Evolutionary conservation across 1,140 invertebrate species (phyloP), one percentile per base, ranked within the genome.

Genomic region (Drepana arcuata): DNA sequence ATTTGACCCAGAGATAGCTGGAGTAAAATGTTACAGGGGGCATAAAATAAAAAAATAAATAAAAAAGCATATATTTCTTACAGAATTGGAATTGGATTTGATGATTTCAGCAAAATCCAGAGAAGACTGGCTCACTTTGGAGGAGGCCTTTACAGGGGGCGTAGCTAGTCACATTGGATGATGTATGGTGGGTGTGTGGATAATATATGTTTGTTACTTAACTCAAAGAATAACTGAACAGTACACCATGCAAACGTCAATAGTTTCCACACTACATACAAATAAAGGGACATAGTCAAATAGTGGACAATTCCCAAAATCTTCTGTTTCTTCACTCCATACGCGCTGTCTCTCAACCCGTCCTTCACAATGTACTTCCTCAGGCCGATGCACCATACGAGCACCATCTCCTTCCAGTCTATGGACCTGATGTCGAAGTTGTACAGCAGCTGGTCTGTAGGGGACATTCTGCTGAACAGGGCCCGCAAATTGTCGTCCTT

Each of bases 331-430:
- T 35, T 55, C 0, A 44, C 14, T 0, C 32, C 48, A 2, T 26
- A 27, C 0, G 46, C 31, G 2, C 41, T 43, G 7, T 35, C 39
- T 13, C 25, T 41, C 1, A 59, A 27, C 0, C 37, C 48, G 14
- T 59, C 56, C 10, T 55, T 51, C 0, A 59, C 16, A 1, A 51
- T 46, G 13, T 48, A 59, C 24, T 46, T 50, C 21, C 56, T 34
- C 0, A 54, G 7, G 0, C 56, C 56, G 2, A 59, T 11, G 21
- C 15, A 29, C 51, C 47, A 51, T 1, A 43, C 16, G 0, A 33
- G 5, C 3, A 48, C 18, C 2, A 34, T 13, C 0, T 44, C 42
- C 0, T 12, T 28, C 29, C 32, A 37, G 7, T 47, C 14, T 1
- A 49, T 25, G 9, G 13, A 11, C 1, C 14, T 28, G 2, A 49